Percentiles rank a stretch among this genome's conserved stretches.
phyloP scores from a whole-genome alignment of 2,113 vertebrate species.

The Neoarius graeffei region DNA sequence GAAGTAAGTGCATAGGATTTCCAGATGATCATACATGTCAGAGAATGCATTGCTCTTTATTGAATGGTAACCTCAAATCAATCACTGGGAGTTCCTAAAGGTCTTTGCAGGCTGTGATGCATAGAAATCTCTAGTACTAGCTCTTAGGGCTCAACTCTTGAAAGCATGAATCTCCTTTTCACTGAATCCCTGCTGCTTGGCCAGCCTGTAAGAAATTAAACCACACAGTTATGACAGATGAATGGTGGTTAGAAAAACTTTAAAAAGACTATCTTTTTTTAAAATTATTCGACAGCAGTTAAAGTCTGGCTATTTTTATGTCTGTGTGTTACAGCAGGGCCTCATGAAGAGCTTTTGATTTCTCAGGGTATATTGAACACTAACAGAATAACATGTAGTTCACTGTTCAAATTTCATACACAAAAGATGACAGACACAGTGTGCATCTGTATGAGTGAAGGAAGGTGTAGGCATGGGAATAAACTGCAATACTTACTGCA shows the following conservation, averaged over 20 bases:
- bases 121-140: constrained; percentile 17
- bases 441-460: not conserved
- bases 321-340: not conserved
- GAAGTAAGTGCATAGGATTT: constrained; percentile 11
- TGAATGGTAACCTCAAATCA: not conserved
- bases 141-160: constrained; percentile 60
- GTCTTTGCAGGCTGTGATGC: constrained; percentile 9
- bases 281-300: not conserved
- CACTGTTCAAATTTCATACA: not conserved
- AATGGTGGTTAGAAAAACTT: not conserved
- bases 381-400: not conserved
- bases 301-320: not conserved
- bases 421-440: not conserved
- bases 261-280: not conserved
- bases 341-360: not conserved
- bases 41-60: not conserved
- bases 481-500: constrained; percentile 71
- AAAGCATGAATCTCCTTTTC: constrained; percentile 72
- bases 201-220: constrained; percentile 58
- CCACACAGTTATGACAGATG: not conserved
- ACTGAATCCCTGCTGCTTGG: constrained; percentile 68
- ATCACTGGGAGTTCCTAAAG: not conserved
- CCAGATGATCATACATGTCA: not conserved
- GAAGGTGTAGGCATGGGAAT: not conserved
- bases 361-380: not conserved